Percentiles rank a stretch among this genome's conserved stretches.
phyloP scores from a whole-genome alignment of 2,113 vertebrate species.

The Thermophis baileyi region DNA sequence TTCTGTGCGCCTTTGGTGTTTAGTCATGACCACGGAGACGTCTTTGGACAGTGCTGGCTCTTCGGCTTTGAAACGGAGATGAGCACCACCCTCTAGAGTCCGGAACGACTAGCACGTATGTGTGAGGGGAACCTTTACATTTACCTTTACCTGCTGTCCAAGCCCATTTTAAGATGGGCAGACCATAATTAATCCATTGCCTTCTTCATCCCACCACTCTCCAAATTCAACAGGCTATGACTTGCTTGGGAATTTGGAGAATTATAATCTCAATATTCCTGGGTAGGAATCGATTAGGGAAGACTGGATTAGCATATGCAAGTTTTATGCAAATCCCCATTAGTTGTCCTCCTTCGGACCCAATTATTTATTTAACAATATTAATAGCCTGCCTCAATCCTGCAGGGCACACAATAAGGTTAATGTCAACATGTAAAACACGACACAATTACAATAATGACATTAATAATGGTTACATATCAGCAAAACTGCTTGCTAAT shows the following conservation, averaged over 20 bases:
- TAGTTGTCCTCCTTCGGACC: not conserved
- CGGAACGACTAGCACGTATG: too few relatives aligned
- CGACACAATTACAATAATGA: not conserved
- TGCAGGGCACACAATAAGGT: not conserved
- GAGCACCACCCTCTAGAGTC: too few relatives aligned
- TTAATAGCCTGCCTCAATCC: not conserved
- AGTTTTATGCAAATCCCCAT: not conserved
- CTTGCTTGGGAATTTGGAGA: not conserved
- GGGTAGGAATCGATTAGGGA: not conserved
- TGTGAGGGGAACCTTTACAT: too few relatives aligned
- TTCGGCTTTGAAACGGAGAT: too few relatives aligned
- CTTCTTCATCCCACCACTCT: not conserved
- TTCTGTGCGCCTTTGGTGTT: too few relatives aligned
- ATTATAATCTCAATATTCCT: not conserved
- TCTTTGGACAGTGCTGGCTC: too few relatives aligned
- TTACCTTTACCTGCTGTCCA: too few relatives aligned
- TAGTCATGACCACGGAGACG: too few relatives aligned
- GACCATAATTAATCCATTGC: not conserved
- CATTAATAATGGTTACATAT: not conserved
- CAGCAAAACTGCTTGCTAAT: not conserved
- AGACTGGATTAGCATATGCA: not conserved
- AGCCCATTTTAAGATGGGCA: not conserved
- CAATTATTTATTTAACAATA: not conserved
- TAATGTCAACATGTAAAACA: not conserved
- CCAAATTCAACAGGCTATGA: not conserved